Evolutionary conservation across 2,797 vertebrate genomes (phyloP), one percentile per base, ranked within the genome.

Genomic region (Leptatherina wallacei): DNA sequence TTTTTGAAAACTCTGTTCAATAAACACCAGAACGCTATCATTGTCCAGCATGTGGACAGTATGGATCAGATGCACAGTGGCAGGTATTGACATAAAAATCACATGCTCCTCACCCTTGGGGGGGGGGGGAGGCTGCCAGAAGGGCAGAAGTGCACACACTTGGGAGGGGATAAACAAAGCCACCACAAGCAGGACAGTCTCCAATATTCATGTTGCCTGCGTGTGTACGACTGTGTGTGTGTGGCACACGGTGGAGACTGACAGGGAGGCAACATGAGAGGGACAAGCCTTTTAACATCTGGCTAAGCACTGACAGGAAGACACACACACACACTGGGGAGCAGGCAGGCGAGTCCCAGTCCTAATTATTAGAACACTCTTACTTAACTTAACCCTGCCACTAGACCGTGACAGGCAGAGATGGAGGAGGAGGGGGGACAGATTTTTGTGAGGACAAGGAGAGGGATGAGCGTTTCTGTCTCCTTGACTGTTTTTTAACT

Each of bases 261-360:
- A 92, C 86, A 90, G 89, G 85, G 92, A 94, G 90, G 88, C 87
- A 91, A 93, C 92, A 92, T 90, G 87, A 93, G 93, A 92, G 90
- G 88, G 93, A 95, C 93, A 94, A 95, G 94, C 90, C 95, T 96
- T 96, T 95, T 96, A 96, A 96, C 96, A 98, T 98, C 96, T 99
- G 97, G 96, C 95, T 96, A 96, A 97, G 96, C 95, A 85, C 88
- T 90, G 91, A 89, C 91, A 88, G 88, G 85, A 89, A 88, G 77
- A 82, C 75, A 71, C 79, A 75, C 79, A 73, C 68, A 78, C 73
- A 62, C 79, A 73, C 78, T 9, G 24, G 16, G 62, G 44, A 47
- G 52, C 68, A 52, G 68, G 65, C 85, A 69, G 84, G 83, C 83
- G 61, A 86, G 88, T 92, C 89, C 89, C 89, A 90, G 86, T 89